Evolutionary conservation across 2,113 vertebrate species (phyloP).

Genomic region (Embiotoca jacksoni): DNA sequence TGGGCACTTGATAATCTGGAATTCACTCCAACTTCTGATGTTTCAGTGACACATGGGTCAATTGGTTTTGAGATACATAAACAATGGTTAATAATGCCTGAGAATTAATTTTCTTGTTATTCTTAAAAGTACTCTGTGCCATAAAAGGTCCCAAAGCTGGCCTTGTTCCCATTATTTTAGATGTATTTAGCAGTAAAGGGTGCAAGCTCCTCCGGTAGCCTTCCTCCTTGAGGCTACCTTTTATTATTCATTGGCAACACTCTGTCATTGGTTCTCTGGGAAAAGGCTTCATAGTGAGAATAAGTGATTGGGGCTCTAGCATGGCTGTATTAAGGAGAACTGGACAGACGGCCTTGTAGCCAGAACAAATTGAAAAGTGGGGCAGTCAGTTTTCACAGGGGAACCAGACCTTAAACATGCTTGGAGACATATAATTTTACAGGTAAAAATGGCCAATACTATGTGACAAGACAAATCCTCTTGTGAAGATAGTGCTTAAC

Average conservation of each 20-base stretch:
- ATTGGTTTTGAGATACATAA: conserved; percentile 28
- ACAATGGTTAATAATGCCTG: conserved; percentile 33
- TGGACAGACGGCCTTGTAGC: background rate
- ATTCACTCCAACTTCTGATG: conserved; percentile 36
- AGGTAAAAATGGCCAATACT: no score
- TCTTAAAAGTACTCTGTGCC: conserved; percentile 10
- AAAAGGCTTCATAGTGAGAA: conserved; percentile 41
- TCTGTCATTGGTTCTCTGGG: conserved; percentile 27
- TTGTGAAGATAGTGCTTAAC: no score
- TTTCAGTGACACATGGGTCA: conserved; percentile 27
- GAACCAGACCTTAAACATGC: no score
- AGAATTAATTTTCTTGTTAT: conserved; percentile 47
- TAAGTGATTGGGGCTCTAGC: conserved; percentile 53
- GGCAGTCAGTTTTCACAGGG: no score
- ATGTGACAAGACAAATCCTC: no score
- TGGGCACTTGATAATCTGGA: conserved; percentile 48
- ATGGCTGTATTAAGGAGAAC: background rate
- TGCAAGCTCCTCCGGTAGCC: conserved; percentile 13
- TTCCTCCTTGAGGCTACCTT: conserved; percentile 57
- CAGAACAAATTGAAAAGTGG: no score
- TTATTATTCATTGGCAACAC: conserved; percentile 70
- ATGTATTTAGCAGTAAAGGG: conserved; percentile 35
- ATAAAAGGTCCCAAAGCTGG: conserved; percentile 19
- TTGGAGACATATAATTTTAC: no score
- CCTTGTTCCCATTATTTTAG: conserved; percentile 22